A percentile compares a stretch with the other conserved stretches of the same genome.
These are phyloP conservation scores for Amphiprion percula DNA, from an alignment of 2,113 vertebrate genomes.

Conservation along the genomic window DNA sequence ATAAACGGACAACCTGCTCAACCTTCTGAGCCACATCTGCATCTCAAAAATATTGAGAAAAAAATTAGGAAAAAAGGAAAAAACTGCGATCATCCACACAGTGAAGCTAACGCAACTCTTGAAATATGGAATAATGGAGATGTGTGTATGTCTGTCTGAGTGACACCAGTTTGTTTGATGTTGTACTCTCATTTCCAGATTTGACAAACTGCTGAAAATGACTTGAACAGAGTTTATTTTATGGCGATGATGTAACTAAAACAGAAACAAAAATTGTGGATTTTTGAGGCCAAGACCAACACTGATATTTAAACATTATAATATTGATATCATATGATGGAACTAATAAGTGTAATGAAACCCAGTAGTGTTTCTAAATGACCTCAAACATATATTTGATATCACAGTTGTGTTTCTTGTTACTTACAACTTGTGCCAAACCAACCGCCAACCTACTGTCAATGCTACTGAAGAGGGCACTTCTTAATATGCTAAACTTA, in stretches of 20 bases:
- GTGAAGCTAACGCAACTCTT: too few species aligned
- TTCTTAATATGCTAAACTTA: neutral
- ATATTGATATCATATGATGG: neutral
- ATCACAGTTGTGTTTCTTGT: conserved; percentile 1
- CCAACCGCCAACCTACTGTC: neutral
- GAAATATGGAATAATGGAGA: neutral
- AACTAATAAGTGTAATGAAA: neutral
- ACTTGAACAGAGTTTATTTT: too few species aligned
- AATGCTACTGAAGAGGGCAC: neutral
- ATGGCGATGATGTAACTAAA: neutral
- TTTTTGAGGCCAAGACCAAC: neutral
- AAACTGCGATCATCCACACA: too few species aligned
- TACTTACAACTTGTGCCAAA: neutral
- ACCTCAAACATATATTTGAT: neutral
- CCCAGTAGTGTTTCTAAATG: neutral
- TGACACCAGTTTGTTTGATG: neutral
- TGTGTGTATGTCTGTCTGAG: neutral
- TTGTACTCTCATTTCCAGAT: neutral
- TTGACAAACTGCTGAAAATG: neutral
- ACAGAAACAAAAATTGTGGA: neutral
- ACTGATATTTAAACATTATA: neutral
- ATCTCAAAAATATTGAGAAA: too few species aligned
- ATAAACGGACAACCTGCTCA: too few species aligned
- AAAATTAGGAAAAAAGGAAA: too few species aligned
- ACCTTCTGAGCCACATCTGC: too few species aligned